Evolutionary conservation across 2,113 vertebrate genomes (phyloP).

Genomic region (Semnopithecus entellus): DNA sequence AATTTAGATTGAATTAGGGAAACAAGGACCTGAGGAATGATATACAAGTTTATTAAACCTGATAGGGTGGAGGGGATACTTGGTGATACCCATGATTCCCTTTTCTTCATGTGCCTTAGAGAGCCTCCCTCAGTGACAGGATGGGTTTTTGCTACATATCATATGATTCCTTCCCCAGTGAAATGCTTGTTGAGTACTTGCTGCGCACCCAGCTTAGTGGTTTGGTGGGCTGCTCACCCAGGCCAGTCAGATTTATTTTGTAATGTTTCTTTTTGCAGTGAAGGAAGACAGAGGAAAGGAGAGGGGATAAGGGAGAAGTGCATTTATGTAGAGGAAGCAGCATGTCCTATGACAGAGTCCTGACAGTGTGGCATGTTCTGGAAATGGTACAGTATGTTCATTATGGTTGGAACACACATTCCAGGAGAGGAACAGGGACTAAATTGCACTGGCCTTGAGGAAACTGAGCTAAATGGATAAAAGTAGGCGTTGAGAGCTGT

Average conservation of each 20-base stretch:
- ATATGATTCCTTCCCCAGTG: not conserved
- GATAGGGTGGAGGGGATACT: no score
- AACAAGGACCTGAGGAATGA: not conserved
- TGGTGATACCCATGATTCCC: not conserved
- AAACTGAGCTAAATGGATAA: not conserved
- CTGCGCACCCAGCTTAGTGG: not conserved
- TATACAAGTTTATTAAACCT: not conserved
- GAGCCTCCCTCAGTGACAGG: not conserved
- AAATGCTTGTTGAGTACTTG: not conserved
- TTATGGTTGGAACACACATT: not conserved
- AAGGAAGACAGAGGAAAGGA: not conserved
- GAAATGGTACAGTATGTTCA: not conserved
- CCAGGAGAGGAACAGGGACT: not conserved
- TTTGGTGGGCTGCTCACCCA: not conserved
- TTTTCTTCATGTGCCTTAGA: not conserved
- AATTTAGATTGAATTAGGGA: not conserved
- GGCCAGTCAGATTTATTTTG: not conserved
- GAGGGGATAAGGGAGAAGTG: not conserved
- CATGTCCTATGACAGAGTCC: not conserved
- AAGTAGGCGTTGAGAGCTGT: not conserved
- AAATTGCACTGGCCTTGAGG: not conserved
- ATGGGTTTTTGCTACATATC: not conserved
- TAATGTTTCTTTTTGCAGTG: not conserved
- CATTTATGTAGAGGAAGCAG: not conserved
- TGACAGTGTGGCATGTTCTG: not conserved